A percentile compares a stretch with the other conserved stretches of the same genome.
phyloP scores from a whole-genome alignment of 2,797 vertebrate species.

The Gobio occitaniae region DNA sequence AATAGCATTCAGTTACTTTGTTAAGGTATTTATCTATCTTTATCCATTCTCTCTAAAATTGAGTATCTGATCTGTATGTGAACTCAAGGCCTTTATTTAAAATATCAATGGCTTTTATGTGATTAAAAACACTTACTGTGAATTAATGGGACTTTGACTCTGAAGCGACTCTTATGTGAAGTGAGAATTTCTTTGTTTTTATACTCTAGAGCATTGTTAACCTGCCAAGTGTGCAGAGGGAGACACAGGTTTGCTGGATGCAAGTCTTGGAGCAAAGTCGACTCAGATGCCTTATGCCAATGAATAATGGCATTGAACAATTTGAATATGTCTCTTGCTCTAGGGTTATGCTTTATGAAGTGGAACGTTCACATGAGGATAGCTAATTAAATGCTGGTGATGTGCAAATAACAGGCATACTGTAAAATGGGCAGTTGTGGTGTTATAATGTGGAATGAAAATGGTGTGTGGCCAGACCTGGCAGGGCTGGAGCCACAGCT shows the following conservation, averaged over 20 bases:
- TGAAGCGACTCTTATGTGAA: background rate
- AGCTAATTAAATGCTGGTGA: slow-evolving; percentile 19
- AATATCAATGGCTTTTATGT: slow-evolving; percentile 36
- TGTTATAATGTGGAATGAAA: slow-evolving; percentile 34
- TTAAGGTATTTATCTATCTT: background rate
- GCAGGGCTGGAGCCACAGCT: slow-evolving; percentile 38
- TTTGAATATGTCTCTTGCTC: slow-evolving; percentile 19
- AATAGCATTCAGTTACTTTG: background rate
- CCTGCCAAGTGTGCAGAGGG: slow-evolving; percentile 20
- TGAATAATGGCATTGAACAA: slow-evolving; percentile 31
- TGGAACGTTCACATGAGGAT: slow-evolving; percentile 23
- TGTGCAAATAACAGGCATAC: slow-evolving; percentile 17
- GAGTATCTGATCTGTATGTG: slow-evolving; percentile 24
- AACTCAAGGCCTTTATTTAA: slow-evolving; percentile 52
- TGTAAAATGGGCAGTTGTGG: slow-evolving; percentile 35
- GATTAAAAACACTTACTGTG: slow-evolving; percentile 64
- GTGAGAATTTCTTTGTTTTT: slow-evolving; percentile 41
- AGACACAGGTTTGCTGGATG: slow-evolving; percentile 40
- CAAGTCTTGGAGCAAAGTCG: slow-evolving; percentile 28
- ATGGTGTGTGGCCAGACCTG: slow-evolving; percentile 32
- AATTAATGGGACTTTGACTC: slow-evolving; percentile 38
- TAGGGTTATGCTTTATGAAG: slow-evolving; percentile 12
- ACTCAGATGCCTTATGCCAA: background rate
- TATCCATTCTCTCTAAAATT: background rate
- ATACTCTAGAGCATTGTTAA: slow-evolving; percentile 11